phyloP scores from a whole-genome alignment of 2,888 invertebrate genomes.

The Pseudococcus jackbeardsleyi region DNA sequence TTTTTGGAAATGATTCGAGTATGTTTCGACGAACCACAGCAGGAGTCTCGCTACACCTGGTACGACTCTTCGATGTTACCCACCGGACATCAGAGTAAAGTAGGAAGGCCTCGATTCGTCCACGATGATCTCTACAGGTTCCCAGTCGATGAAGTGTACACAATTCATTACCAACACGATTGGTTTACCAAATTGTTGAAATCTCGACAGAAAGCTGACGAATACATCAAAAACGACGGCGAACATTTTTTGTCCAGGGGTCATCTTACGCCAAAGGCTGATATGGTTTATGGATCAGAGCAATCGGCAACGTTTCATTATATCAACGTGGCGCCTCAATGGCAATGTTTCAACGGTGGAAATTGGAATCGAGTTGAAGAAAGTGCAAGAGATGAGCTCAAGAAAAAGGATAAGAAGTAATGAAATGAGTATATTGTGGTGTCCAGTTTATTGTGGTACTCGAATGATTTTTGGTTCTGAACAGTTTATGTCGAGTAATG shows the following conservation, averaged over 20 bases:
- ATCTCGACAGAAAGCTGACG: conserved; percentile 70
- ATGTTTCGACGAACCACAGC: conserved; percentile 49
- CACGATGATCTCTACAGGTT: conserved; percentile 27
- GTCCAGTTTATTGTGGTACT: background rate
- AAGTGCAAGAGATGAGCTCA: background rate
- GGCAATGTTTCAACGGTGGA: conserved; percentile 76
- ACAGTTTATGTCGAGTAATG: background rate
- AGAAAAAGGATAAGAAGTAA: conserved; percentile 15
- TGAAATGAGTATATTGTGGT: background rate
- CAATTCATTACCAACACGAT: conserved; percentile 47
- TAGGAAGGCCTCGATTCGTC: background rate
- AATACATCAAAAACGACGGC: conserved; percentile 70
- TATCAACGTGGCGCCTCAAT: conserved; percentile 78
- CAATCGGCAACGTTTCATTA: conserved; percentile 77
- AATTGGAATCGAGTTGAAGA: conserved; percentile 73
- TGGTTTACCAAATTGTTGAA: conserved; percentile 69
- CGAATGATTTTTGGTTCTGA: background rate
- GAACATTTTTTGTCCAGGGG: conserved; percentile 73
- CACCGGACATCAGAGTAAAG: conserved; percentile 23
- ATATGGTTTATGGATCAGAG: conserved; percentile 75
- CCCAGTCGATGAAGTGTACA: conserved; percentile 37
- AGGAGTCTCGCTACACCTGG: background rate
- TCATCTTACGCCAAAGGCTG: conserved; percentile 76
- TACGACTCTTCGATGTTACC: background rate
- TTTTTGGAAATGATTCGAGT: background rate